These are phyloP conservation scores for Theristicus caerulescens DNA, from an alignment of 2,113 vertebrate species.

Conservation along the genomic window DNA sequence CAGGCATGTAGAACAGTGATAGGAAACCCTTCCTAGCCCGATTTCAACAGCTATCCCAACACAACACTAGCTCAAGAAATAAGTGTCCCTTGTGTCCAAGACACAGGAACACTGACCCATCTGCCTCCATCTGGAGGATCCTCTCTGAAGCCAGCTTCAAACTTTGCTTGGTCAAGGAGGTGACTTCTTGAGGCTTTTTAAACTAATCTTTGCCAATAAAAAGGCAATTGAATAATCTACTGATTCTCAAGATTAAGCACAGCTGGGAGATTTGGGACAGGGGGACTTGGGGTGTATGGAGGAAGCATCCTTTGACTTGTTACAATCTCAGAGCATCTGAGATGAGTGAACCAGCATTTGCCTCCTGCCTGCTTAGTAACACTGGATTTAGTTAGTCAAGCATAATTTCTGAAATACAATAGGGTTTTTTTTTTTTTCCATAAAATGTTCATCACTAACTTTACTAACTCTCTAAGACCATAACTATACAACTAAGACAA, in stretches of 20 bases:
- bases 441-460: not conserved
- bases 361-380: not conserved
- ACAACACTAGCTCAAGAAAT: not conserved
- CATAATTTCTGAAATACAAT: not conserved
- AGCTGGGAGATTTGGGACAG: not conserved
- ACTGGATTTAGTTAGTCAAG: not conserved
- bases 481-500: not conserved
- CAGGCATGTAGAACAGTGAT: not conserved
- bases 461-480: not conserved
- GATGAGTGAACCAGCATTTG: not conserved
- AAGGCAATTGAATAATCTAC: not conserved
- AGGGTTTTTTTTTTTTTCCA: not conserved
- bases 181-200: not conserved
- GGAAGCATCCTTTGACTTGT: not conserved
- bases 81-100: not conserved
- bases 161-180: not conserved
- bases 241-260: not conserved
- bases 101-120: not conserved
- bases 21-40: not conserved
- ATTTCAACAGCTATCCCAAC: not conserved
- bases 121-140: not conserved
- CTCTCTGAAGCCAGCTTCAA: not conserved
- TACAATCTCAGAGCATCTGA: not conserved
- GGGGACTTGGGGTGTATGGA: not conserved
- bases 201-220: not conserved